Evolutionary conservation across 2,797 vertebrate species (phyloP).

Genomic region (Lacerta agilis): DNA sequence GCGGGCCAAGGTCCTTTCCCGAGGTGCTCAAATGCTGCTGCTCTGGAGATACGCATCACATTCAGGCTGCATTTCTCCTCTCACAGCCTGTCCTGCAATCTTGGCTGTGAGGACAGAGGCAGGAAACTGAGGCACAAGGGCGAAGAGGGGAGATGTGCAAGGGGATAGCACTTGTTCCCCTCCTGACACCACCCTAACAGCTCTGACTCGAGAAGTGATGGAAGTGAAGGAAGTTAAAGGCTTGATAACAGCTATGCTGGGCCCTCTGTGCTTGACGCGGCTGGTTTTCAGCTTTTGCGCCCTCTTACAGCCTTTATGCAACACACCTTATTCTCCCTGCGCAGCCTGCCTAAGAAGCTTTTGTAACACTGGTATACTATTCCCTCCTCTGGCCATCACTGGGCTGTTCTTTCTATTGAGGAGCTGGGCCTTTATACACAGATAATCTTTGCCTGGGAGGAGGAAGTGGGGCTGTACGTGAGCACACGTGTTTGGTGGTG

Average conservation of each 20-base stretch:
- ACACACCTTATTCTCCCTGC: not conserved
- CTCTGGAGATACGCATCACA: not conserved
- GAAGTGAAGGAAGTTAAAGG: not conserved
- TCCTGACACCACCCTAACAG: not conserved
- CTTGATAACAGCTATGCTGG: not conserved
- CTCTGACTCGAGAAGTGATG: not conserved
- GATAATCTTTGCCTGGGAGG: not conserved
- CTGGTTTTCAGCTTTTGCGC: too few relatives aligned
- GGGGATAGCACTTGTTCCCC: too few relatives aligned
- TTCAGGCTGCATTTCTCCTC: fast-evolving
- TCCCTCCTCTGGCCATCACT: not conserved
- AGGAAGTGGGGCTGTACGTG: not conserved
- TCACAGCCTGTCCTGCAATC: conserved; percentile 2
- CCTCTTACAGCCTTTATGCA: not conserved
- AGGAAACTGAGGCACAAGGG: not conserved
- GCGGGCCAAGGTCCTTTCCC: not conserved
- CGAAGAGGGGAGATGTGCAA: not conserved
- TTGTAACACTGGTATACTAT: not conserved
- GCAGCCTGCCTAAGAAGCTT: not conserved
- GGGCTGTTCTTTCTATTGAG: not conserved
- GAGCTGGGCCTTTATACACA: not conserved
- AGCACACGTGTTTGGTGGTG: not conserved
- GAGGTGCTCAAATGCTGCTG: not conserved
- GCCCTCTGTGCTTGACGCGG: not conserved
- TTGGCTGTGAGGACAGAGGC: fast-evolving